Conservation (phyloP, 2,113 vertebrate genomes). For the Epinephelus cyanopodus region DNA sequence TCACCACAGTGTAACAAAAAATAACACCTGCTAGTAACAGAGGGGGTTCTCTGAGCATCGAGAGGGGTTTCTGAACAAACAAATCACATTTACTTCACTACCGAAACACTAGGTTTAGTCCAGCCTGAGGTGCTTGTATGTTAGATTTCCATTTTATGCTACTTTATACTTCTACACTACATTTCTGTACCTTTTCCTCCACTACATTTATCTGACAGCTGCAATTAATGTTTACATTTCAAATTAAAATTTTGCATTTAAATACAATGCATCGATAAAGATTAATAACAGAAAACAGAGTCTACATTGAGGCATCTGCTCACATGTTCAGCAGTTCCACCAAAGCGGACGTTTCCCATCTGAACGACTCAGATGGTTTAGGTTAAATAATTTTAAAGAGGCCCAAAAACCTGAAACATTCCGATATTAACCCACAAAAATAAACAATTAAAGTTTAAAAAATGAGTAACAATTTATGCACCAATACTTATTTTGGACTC, state of each 20-base stretch:
- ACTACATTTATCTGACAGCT: neutral
- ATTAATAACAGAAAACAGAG: neutral
- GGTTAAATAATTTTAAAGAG: neutral
- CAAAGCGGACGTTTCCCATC: neutral
- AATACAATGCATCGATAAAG: neutral
- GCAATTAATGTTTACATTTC: neutral
- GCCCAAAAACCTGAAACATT: neutral
- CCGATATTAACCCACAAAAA: neutral
- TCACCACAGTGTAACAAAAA: constrained; percentile 51
- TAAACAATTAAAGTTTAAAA: neutral
- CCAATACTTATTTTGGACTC: neutral
- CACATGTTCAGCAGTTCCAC: neutral
- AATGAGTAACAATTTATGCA: neutral
- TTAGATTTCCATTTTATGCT: neutral
- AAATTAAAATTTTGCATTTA: neutral
- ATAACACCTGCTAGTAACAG: constrained; percentile 36
- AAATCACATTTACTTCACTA: neutral
- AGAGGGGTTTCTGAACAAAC: constrained; percentile 3
- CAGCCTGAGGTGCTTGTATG: neutral
- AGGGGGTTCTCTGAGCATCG: neutral
- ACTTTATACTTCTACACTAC: neutral
- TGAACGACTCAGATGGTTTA: neutral
- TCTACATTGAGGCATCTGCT: neutral
- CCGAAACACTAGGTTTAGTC: constrained; percentile 1
- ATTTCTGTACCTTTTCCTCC: neutral